phyloP scores from a whole-genome alignment of 2,888 invertebrate genomes.

The Cremastinae sp. region DNA sequence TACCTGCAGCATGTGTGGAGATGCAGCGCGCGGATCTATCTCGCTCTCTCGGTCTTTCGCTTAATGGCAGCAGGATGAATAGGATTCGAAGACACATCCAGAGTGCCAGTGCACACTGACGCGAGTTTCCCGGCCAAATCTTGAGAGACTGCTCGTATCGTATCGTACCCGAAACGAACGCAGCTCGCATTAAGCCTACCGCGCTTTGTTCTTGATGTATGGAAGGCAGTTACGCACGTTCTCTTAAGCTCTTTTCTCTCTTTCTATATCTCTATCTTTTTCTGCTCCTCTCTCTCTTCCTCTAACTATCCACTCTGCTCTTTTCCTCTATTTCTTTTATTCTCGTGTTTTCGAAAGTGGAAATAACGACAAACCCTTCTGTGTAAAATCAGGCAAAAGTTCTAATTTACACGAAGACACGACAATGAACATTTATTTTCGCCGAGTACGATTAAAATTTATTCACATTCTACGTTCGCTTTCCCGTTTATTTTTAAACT shows the following conservation, averaged over 20 bases:
- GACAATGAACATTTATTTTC: no score
- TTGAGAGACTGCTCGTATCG: slow-evolving; percentile 37
- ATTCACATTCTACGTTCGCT: not conserved
- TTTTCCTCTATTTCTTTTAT: slow-evolving; percentile 50
- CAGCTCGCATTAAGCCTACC: slow-evolving; percentile 69
- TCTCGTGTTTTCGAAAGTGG: slow-evolving; percentile 63
- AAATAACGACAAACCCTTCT: slow-evolving; percentile 54
- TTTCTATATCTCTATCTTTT: slow-evolving; percentile 41
- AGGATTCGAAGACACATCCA: slow-evolving; percentile 66
- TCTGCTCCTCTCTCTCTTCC: slow-evolving; percentile 29
- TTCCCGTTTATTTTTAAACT: no score
- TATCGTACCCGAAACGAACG: slow-evolving; percentile 58
- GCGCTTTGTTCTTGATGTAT: slow-evolving; percentile 74
- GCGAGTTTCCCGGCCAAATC: slow-evolving; percentile 45
- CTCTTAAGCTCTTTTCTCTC: slow-evolving; percentile 47
- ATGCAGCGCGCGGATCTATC: slow-evolving; percentile 53
- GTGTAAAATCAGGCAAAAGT: slow-evolving; percentile 17
- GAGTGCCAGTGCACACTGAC: slow-evolving; percentile 60
- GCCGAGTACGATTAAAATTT: not conserved
- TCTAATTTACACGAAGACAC: no score
- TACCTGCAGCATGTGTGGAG: slow-evolving; percentile 47
- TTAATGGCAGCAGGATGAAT: slow-evolving; percentile 66
- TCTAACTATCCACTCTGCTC: slow-evolving; percentile 19
- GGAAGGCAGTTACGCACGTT: slow-evolving; percentile 69
- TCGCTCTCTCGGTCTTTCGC: slow-evolving; percentile 49